phyloP scores from a whole-genome alignment of 2,797 vertebrate species.

The Paguma larvata region DNA sequence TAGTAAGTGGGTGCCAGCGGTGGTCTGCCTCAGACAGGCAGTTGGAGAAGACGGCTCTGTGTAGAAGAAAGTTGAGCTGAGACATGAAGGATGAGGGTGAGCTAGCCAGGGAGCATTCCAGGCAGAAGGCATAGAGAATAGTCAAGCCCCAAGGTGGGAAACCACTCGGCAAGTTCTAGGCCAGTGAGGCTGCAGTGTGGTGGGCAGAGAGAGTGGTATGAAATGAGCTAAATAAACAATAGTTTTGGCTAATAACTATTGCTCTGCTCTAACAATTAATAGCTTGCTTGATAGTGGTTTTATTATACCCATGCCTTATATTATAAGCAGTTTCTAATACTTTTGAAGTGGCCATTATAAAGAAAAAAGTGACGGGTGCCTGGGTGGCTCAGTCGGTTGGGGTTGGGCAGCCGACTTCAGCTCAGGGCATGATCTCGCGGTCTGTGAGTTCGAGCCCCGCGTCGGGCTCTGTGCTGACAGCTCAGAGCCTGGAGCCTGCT shows the following conservation, averaged over 20 bases:
- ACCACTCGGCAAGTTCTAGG: not conserved
- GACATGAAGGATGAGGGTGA: not conserved
- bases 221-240: too few species aligned
- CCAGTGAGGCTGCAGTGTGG: too few species aligned
- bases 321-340: not conserved
- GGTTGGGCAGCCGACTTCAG: too few species aligned
- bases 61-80: not conserved
- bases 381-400: too few species aligned
- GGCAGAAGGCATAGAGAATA: not conserved
- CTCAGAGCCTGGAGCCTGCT: too few species aligned
- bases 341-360: not conserved
- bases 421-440: too few species aligned
- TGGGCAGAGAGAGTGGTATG: not conserved
- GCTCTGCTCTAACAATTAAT: not conserved
- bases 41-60: not conserved
- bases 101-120: not conserved
- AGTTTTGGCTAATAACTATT: not conserved
- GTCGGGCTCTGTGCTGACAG: too few species aligned
- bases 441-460: too few species aligned
- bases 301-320: not conserved
- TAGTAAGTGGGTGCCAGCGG: not conserved
- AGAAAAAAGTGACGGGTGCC: not conserved
- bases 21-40: rapidly evolving
- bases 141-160: too few species aligned
- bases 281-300: not conserved